Percentiles rank a stretch among this genome's conserved stretches.
phyloP scores from a whole-genome alignment of 1,140 invertebrate genomes.

The Bombus balteatus region DNA sequence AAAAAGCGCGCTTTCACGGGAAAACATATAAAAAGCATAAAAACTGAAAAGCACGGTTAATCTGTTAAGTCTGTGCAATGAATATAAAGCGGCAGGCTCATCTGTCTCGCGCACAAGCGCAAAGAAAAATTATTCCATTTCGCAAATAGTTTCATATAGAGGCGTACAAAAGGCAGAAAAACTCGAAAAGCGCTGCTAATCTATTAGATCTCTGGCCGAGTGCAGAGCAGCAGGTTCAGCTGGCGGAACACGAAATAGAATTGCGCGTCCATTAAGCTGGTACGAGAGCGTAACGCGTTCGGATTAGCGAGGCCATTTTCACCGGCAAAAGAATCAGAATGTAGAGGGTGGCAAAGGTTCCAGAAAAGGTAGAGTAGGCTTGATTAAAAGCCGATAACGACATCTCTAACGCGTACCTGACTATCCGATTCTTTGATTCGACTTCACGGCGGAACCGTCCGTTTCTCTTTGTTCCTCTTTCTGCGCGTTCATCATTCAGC shows the following conservation, averaged over 20 bases:
- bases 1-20: not conserved
- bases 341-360: not conserved
- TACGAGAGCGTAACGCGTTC: conserved; percentile 12
- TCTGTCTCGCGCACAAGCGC: not conserved
- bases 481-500: conserved; percentile 19
- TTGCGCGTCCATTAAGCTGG: not conserved
- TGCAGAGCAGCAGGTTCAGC: not conserved
- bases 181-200: not conserved
- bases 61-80: not conserved
- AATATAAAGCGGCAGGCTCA: not conserved
- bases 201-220: not conserved
- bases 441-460: conserved; percentile 53
- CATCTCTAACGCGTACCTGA: conserved; percentile 37
- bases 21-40: not conserved
- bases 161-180: not conserved
- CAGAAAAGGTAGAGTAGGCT: conserved; percentile 23
- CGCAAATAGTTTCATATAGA: not conserved
- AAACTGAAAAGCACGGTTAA: not conserved
- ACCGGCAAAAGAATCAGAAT: not conserved
- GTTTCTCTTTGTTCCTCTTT: not conserved
- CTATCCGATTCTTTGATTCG: conserved; percentile 53
- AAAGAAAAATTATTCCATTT: not conserved
- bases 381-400: conserved; percentile 66
- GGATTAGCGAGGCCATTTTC: conserved; percentile 31
- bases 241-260: not conserved